Conservation (phyloP, 2,113 vertebrate species). For the Alligator mississippiensis region DNA sequence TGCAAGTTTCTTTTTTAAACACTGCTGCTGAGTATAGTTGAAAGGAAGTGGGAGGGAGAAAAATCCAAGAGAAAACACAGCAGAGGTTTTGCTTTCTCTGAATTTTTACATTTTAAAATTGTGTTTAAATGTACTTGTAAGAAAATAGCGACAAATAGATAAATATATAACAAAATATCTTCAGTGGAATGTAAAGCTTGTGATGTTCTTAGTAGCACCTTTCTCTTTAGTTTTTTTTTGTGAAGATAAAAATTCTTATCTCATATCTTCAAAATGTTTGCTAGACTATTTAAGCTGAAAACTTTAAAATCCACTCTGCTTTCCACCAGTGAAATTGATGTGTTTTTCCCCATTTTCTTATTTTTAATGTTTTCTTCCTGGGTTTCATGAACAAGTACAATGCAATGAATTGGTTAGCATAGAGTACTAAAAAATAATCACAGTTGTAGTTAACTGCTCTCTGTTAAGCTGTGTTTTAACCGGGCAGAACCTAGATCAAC, state of each 20-base stretch:
- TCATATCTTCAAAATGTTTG: background rate
- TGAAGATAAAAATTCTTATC: background rate
- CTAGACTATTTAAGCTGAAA: constrained; percentile 9
- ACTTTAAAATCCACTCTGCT: constrained; percentile 13
- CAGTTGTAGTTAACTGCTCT: background rate
- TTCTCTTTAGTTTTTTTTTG: background rate
- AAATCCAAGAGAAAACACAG: background rate
- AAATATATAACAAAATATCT: constrained; percentile 32
- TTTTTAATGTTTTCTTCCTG: background rate
- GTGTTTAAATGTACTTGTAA: constrained; percentile 24
- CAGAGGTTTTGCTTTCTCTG: background rate
- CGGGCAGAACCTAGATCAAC: background rate
- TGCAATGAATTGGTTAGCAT: background rate
- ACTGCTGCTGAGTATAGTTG: background rate
- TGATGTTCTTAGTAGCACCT: constrained; percentile 4
- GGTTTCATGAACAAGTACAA: background rate
- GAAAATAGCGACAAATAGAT: constrained; percentile 34
- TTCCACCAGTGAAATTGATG: background rate
- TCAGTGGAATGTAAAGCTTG: constrained; percentile 16
- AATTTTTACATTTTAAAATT: constrained; percentile 21
- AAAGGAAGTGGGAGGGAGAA: background rate
- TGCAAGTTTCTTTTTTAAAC: constrained; percentile 29
- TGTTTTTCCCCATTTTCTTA: background rate
- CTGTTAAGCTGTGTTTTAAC: background rate
- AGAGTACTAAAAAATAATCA: background rate